Base-by-base conservation (phyloP, 2,113 vertebrate species). In the Entelurus aequoreus region DNA sequence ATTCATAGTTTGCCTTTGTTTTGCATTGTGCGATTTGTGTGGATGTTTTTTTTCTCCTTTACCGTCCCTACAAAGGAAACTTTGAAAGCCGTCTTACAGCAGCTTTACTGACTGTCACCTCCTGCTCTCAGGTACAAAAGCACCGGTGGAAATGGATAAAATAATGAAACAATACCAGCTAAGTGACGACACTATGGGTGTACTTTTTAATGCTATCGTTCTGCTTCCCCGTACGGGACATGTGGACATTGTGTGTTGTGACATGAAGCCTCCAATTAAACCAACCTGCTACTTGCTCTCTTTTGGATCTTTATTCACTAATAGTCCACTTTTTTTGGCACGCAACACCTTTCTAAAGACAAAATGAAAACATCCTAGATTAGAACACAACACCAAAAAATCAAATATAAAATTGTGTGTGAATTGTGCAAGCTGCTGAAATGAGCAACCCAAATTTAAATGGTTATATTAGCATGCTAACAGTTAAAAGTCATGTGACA, bases 81-180 rank as follows among this genome's bases (percentile, higher is more conserved):
- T 69, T 74, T 63, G 21, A 49, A 51, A 47, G 56, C 44, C 74
- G 63, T 49, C 80, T 76, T 76, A 67, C 72, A 65, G 74, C 75
- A 48, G 61, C 62, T 63, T 40, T 28, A 61, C 49, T 46, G 36
- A 52, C 57, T 53, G 62, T 66, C 16, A 54, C 62, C 74, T 69
- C 69, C 77, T 78, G 69, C 76, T 83, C 80, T 88, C 86, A 88
- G 84, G 84, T 82, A 76, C 68, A 64, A 52, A 47, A 63, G 47
- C 10, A 36, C 54, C 62, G 48, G 36, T 66, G 60, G 40, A 42
- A 9, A 8, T 12, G 42, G 42, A 46, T 9, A 46, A 12, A 46
- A 4, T 9, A 11, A 12, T 46, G 3, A 46, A 46, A 46, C 42
- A 46, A 46, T 8, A 5, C 42, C 42, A 46, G 42, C 42, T 46